Conservation (phyloP, 2,888 invertebrate species). For the Ischnura elegans region DNA sequence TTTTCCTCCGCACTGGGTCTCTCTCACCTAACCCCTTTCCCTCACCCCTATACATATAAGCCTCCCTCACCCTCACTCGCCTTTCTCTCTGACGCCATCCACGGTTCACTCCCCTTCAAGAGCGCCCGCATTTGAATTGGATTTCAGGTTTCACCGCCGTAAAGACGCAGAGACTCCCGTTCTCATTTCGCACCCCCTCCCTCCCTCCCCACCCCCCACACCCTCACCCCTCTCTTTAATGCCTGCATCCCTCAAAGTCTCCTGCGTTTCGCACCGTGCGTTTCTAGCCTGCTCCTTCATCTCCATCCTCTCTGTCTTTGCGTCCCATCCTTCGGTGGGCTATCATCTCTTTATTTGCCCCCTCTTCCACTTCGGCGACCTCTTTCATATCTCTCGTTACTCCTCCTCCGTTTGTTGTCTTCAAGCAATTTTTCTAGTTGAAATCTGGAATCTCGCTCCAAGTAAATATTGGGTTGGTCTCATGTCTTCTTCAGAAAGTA, state of each 20-base stretch:
- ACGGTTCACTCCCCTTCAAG: slow-evolving; percentile 27
- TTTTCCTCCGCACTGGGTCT: too few species aligned
- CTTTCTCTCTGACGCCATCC: neutral
- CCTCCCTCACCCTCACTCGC: neutral
- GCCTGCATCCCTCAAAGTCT: neutral
- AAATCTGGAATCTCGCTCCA: too few species aligned
- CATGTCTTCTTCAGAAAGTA: too few species aligned
- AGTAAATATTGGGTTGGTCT: too few species aligned
- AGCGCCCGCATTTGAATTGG: slow-evolving; percentile 38
- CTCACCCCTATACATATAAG: too few species aligned
- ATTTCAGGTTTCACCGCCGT: slow-evolving; percentile 35
- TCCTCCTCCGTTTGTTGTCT: neutral
- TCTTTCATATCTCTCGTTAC: neutral
- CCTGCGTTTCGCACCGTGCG: neutral
- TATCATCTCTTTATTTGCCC: neutral
- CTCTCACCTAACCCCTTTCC: neutral
- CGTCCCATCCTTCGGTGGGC: neutral
- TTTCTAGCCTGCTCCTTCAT: neutral
- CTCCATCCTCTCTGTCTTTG: neutral
- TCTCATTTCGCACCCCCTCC: neutral
- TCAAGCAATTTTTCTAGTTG: neutral
- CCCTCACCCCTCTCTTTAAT: neutral
- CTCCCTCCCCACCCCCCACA: neutral
- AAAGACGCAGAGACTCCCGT: neutral
- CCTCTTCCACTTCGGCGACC: neutral